phyloP scores from a whole-genome alignment of 2,888 invertebrate species.

The Eilema depressum region DNA sequence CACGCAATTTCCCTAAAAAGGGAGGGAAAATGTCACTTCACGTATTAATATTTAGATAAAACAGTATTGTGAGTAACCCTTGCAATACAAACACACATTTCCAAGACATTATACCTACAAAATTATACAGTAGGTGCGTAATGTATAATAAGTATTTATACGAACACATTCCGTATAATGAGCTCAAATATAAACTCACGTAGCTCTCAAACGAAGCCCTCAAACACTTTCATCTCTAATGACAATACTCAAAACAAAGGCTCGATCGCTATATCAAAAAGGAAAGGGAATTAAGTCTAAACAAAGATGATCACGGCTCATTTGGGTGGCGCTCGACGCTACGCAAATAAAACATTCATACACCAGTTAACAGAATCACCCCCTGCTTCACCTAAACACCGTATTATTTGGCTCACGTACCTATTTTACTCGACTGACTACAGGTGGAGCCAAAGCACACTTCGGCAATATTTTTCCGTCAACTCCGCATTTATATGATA shows the following conservation, averaged over 20 bases:
- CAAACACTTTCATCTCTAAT: slow-evolving; percentile 30
- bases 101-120: no score
- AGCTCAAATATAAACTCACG: slow-evolving; percentile 21
- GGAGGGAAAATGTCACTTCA: no score
- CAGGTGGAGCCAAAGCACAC: slow-evolving; percentile 63
- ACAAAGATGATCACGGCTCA: slow-evolving; percentile 53
- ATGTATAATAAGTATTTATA: neutral
- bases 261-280: slow-evolving; percentile 45
- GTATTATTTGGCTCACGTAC: slow-evolving; percentile 56
- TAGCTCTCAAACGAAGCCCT: slow-evolving; percentile 22
- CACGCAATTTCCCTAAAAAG: no score
- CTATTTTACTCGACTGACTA: slow-evolving; percentile 53
- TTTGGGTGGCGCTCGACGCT: slow-evolving; percentile 36
- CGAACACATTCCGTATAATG: slow-evolving; percentile 14
- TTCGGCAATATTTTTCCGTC: slow-evolving; percentile 82
- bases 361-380: slow-evolving; percentile 57
- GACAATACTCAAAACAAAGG: slow-evolving; percentile 38
- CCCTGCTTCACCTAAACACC: slow-evolving; percentile 45
- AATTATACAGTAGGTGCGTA: neutral
- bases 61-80: neutral
- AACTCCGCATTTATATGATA: slow-evolving; percentile 77
- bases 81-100: neutral
- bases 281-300: slow-evolving; percentile 48
- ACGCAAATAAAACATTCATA: slow-evolving; percentile 65
- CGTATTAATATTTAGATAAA: no score